A percentile compares a stretch with the other conserved stretches of the same genome.
phyloP scores from a whole-genome alignment of 2,888 invertebrate genomes.

The Chrysina gloriosa region DNA sequence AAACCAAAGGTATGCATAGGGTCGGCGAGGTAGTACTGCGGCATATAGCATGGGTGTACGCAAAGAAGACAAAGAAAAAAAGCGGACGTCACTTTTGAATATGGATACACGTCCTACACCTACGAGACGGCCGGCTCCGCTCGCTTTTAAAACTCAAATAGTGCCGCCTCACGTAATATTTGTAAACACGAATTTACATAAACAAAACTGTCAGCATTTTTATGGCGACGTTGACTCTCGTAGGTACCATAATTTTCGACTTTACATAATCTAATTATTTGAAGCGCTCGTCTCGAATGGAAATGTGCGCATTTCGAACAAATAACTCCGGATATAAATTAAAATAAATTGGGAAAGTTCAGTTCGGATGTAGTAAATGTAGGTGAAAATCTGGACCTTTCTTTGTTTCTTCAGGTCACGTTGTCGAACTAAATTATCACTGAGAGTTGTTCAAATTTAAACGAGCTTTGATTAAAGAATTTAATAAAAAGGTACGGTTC shows the following conservation, averaged over 20 bases:
- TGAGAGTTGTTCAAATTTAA: too few relatives aligned
- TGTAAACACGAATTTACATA: conserved; percentile 28
- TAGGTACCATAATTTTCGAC: conserved; percentile 8
- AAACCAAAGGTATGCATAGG: too few relatives aligned
- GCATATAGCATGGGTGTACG: background rate
- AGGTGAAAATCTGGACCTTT: too few relatives aligned
- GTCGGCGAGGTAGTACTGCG: too few relatives aligned
- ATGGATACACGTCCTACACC: conserved; percentile 21
- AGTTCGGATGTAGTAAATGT: too few relatives aligned
- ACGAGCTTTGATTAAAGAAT: too few relatives aligned
- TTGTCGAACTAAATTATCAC: too few relatives aligned
- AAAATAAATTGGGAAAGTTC: too few relatives aligned
- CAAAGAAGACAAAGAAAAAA: conserved; percentile 3
- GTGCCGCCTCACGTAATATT: conserved; percentile 25
- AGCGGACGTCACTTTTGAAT: conserved; percentile 23
- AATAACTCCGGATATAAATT: too few relatives aligned
- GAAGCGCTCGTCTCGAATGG: background rate
- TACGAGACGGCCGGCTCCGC: background rate
- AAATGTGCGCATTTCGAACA: background rate
- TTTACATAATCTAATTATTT: conserved; percentile 8
- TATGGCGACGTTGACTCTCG: background rate
- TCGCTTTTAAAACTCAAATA: conserved; percentile 8
- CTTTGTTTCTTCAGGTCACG: too few relatives aligned
- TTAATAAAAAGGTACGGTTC: too few relatives aligned
- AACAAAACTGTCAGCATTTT: conserved; percentile 22